Base-by-base conservation (phyloP, 2,888 invertebrate genomes). In the Hemithea aestivaria region DNA sequence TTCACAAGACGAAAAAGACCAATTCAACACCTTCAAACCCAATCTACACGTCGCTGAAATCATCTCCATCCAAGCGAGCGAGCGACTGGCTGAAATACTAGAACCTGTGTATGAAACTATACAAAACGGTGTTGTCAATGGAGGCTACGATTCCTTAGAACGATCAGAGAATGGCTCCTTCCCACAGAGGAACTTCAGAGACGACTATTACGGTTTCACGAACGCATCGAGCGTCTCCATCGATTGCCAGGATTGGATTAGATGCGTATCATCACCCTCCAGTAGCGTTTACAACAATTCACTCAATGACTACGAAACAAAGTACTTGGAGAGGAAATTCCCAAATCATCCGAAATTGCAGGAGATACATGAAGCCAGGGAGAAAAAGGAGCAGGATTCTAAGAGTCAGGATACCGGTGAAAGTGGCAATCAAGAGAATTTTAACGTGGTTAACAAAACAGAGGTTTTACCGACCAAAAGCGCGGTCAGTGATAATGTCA, bases 81-180 rank as follows among this genome's bases (percentile, higher is more conserved):
- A 87, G 61, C 59, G 73, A 46, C 56, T 85, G 11, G 84, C 83
- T 1, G 83, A 83, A 45, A 79, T 85, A 28, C 60, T 87, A 40
- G 85, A 87, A 34, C 87, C 87, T 7, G 68, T 80, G 1, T 85
- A 85, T 35, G 87, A 87, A 66, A 79, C 79, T 6, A 72, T 87
- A 39, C 69, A 75, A 35, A 66, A 66, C 42, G 74, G 72, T 26
- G 37, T 64, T 6, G 58, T 60, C 2, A 80, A 77, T 38, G 71
- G 70, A 46, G 67, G 74, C 1, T 83, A 80, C 39, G 78, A 80
- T 46, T 70, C 65, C 7, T 47, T 72, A 35, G 73, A 74, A 42
- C 62, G 71, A 28, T 69, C 71, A 1, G 71, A 72, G 24, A 69
- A 64, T 27, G 69, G 75, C 48, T 73, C 74, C 0, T 73, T 64